Evolutionary conservation across 37 sponge, comb jelly and placozoan genomes (phyloP).

Genomic region (Halichondria panicea): DNA sequence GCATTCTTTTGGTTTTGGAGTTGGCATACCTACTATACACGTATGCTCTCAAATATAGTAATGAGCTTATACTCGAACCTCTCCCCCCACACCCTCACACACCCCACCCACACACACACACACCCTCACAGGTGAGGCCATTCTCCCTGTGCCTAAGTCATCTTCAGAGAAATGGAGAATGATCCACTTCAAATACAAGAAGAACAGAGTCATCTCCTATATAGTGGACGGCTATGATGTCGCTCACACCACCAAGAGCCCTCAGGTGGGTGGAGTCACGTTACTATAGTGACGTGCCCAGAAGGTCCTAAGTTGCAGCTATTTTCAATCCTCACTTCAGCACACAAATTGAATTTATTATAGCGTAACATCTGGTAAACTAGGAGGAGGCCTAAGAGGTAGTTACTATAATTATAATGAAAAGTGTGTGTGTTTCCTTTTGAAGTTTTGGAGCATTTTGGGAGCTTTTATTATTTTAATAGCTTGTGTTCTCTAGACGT

Average conservation of each 20-base stretch:
- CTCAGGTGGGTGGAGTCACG: slow-evolving; percentile 3
- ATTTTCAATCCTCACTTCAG: too few species aligned
- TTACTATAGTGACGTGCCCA: too few species aligned
- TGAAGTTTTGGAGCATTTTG: background rate
- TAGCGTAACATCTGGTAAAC: too few species aligned
- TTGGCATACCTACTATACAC: background rate
- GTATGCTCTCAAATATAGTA: background rate
- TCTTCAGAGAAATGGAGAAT: slow-evolving; percentile 73
- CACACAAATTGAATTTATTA: too few species aligned
- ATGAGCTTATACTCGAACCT: background rate
- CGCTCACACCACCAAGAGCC: background rate
- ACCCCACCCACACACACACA: background rate
- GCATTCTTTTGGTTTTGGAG: too few species aligned
- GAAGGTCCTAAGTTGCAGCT: too few species aligned
- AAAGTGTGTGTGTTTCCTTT: background rate
- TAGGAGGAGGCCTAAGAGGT: too few species aligned
- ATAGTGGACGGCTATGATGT: slow-evolving; percentile 55
- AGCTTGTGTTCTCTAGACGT: too few species aligned
- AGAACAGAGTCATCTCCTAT: slow-evolving; percentile 48
- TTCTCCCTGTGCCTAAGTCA: slow-evolving; percentile 47
- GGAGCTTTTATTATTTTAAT: too few species aligned
- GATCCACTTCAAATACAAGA: slow-evolving; percentile 76
- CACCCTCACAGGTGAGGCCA: slow-evolving; percentile 55
- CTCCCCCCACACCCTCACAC: slow-evolving; percentile 1
- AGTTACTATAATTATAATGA: background rate